Percentiles rank a stretch among this genome's conserved stretches.
Evolutionary conservation across 2,888 invertebrate genomes (phyloP).

Genomic region (Morpho helenor): DNA sequence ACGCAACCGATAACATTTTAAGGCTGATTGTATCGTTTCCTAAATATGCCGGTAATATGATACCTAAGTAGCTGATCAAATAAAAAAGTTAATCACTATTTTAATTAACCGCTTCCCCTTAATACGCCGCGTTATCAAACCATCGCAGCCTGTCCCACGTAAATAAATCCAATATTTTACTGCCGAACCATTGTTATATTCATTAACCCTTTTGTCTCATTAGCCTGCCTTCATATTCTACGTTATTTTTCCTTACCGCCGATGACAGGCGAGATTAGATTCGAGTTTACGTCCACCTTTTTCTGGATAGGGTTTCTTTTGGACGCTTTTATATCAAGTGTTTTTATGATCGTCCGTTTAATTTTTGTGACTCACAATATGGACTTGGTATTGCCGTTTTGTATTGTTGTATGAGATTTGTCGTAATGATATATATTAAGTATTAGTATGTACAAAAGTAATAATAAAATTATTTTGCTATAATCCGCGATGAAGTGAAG

Average conservation of each 20-base stretch:
- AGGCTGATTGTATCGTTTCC: background rate
- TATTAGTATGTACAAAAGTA: too few relatives aligned
- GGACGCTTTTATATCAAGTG: conserved; percentile 32
- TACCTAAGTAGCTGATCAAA: background rate
- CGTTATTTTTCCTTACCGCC: conserved; percentile 57
- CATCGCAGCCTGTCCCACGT: conserved; percentile 60
- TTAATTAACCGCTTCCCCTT: conserved; percentile 45
- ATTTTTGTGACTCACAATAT: conserved; percentile 29
- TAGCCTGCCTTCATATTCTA: conserved; percentile 67
- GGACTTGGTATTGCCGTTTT: conserved; percentile 1
- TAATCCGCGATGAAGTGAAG: too few relatives aligned
- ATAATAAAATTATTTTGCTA: too few relatives aligned
- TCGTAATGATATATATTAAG: too few relatives aligned
- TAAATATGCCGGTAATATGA: background rate
- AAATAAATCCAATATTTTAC: conserved; percentile 76
- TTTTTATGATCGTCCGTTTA: conserved; percentile 31
- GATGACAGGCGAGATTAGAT: conserved; percentile 73
- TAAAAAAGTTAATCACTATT: background rate
- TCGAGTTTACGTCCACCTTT: conserved; percentile 44
- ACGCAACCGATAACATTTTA: background rate
- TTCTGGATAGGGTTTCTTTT: conserved; percentile 42
- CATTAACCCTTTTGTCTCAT: conserved; percentile 78
- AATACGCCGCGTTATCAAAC: conserved; percentile 66
- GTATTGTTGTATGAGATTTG: conserved; percentile 3
- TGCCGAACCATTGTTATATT: conserved; percentile 69